Conservation (phyloP, 2,797 vertebrate species). For the Chloroceryle inda region DNA sequence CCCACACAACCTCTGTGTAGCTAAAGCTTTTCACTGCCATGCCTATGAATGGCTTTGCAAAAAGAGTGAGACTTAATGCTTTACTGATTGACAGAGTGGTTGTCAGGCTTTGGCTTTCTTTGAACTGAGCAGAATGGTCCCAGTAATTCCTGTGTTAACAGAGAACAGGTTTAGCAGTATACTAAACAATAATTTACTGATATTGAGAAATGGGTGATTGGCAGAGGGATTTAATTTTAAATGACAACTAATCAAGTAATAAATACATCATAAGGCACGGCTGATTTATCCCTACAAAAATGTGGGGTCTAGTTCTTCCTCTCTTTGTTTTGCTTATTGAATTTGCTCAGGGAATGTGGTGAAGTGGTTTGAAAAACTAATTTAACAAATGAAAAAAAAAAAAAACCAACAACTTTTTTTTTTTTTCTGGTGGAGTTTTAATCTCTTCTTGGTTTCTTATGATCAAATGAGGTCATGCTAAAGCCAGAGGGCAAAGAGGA, state of each 20-base stretch:
- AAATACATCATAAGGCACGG: neutral
- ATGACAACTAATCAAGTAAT: neutral
- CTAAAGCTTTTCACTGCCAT: neutral
- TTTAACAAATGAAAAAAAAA: neutral
- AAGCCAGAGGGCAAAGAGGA: neutral
- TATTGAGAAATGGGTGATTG: neutral
- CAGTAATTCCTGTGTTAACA: neutral
- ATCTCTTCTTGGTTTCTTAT: neutral
- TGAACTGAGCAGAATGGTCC: neutral
- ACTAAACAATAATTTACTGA: neutral
- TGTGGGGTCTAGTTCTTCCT: neutral
- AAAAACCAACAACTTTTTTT: too few species aligned
- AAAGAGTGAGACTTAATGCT: neutral
- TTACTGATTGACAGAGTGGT: neutral
- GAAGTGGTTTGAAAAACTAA: neutral
- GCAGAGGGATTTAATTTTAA: too few species aligned
- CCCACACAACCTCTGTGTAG: neutral
- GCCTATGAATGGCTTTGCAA: neutral
- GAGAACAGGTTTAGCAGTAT: slow-evolving; percentile 11
- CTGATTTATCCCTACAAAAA: neutral
- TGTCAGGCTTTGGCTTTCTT: slow-evolving; percentile 2
- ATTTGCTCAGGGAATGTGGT: neutral
- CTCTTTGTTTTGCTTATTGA: neutral
- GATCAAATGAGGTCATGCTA: neutral
- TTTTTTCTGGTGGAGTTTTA: neutral